Conservation (phyloP, 2,113 vertebrate genomes). For the Phoxinus phoxinus region DNA sequence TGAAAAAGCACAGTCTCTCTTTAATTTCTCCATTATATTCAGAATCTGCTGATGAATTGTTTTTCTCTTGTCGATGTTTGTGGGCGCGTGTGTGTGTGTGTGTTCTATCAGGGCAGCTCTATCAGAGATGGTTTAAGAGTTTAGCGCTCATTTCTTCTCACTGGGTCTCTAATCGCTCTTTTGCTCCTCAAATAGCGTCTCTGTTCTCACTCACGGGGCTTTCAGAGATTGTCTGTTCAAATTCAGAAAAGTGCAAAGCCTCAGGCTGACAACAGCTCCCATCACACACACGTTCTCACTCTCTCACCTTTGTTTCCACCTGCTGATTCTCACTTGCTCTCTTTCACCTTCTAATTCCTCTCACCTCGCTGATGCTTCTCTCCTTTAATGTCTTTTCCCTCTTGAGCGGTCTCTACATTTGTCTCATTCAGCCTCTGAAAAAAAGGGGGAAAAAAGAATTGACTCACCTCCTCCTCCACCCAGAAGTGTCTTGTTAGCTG, state of each 20-base stretch:
- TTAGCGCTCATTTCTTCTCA: slow-evolving; percentile 32
- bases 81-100: background rate
- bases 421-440: slow-evolving; percentile 67
- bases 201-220: slow-evolving; percentile 31
- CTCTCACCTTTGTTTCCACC: slow-evolving; percentile 19
- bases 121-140: slow-evolving; percentile 18
- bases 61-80: slow-evolving; percentile 36
- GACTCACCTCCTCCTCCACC: slow-evolving; percentile 87
- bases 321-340: slow-evolving; percentile 63
- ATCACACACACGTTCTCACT: slow-evolving; percentile 34
- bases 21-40: slow-evolving; percentile 24
- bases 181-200: slow-evolving; percentile 44
- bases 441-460: slow-evolving; percentile 61
- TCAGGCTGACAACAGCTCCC: slow-evolving; percentile 39
- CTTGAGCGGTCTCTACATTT: slow-evolving; percentile 55
- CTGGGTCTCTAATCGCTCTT: slow-evolving; percentile 39
- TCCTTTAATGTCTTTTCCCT: slow-evolving; percentile 56
- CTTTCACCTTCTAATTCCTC: slow-evolving; percentile 58
- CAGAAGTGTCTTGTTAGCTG: slow-evolving; percentile 87
- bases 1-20: slow-evolving; percentile 18
- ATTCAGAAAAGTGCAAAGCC: slow-evolving; percentile 43
- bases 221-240: slow-evolving; percentile 31
- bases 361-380: slow-evolving; percentile 56
- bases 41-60: slow-evolving; percentile 37
- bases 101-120: background rate